These are phyloP conservation scores for Heterodera schachtii DNA, from an alignment of 1,140 invertebrate species.

Conservation along the genomic window DNA sequence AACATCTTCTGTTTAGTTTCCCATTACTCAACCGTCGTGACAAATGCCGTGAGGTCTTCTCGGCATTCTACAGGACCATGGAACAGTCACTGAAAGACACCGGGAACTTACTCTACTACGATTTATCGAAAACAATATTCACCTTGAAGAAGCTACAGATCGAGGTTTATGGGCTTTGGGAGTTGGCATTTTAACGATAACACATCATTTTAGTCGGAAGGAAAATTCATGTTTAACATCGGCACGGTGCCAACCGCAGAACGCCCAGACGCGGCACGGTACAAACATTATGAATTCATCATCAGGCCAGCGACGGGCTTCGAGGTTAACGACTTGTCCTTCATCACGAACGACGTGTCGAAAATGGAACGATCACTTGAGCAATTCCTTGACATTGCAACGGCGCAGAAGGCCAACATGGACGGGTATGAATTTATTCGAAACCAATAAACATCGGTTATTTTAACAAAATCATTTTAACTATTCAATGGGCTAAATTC, in stretches of 20 bases:
- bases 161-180: background rate
- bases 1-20: background rate
- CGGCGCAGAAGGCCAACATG: background rate
- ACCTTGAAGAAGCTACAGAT: background rate
- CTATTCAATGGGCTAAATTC: too few relatives aligned
- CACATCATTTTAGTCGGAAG: background rate
- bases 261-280: background rate
- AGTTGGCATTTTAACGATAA: background rate
- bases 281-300: background rate
- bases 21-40: background rate
- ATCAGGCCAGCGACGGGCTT: background rate
- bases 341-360: background rate
- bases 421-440: too few relatives aligned
- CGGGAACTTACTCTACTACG: background rate
- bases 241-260: background rate
- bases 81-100: background rate
- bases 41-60: background rate
- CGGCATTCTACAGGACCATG: background rate
- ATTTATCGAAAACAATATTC: background rate
- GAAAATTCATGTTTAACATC: background rate
- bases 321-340: slow-evolving; percentile 7
- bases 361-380: background rate
- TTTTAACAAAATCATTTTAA: too few relatives aligned
- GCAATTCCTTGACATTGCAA: slow-evolving; percentile 22
- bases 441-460: too few relatives aligned